Conservation (phyloP, 2,888 invertebrate genomes). For the Conomelus anceps region DNA sequence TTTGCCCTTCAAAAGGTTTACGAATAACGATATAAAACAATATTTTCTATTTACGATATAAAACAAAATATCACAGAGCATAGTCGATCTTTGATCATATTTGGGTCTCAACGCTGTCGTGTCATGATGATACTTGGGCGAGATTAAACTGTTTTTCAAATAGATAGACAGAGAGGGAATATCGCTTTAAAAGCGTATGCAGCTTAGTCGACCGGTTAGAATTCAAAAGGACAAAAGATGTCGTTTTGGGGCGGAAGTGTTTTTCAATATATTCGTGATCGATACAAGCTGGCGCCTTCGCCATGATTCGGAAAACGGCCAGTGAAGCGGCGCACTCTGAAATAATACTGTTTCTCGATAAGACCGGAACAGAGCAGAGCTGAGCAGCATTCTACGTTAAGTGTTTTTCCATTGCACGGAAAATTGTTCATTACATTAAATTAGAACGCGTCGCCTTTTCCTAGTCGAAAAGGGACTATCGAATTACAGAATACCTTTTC, state of each 20-base stretch:
- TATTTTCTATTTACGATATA: no score
- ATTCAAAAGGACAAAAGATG: not conserved
- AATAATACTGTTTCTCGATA: not conserved
- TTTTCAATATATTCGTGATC: not conserved
- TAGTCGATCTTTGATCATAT: not conserved
- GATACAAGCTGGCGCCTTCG: not conserved
- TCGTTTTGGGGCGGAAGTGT: not conserved
- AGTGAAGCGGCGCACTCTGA: no score
- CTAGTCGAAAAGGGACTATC: not conserved
- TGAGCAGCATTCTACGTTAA: not conserved
- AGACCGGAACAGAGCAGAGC: not conserved
- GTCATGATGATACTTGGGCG: not conserved
- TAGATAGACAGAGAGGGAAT: not conserved
- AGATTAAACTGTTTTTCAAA: not conserved
- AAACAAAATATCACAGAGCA: no score
- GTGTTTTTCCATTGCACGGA: not conserved
- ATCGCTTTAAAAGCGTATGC: not conserved
- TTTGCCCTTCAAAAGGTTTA: no score
- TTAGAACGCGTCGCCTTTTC: not conserved
- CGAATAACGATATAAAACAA: no score
- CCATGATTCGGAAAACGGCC: no score
- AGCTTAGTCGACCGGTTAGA: not conserved
- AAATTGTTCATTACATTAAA: not conserved
- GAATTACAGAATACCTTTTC: not conserved
- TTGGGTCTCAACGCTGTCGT: not conserved